Base-by-base conservation (phyloP, 2,113 vertebrate species). In the Brachyistius frenatus region DNA sequence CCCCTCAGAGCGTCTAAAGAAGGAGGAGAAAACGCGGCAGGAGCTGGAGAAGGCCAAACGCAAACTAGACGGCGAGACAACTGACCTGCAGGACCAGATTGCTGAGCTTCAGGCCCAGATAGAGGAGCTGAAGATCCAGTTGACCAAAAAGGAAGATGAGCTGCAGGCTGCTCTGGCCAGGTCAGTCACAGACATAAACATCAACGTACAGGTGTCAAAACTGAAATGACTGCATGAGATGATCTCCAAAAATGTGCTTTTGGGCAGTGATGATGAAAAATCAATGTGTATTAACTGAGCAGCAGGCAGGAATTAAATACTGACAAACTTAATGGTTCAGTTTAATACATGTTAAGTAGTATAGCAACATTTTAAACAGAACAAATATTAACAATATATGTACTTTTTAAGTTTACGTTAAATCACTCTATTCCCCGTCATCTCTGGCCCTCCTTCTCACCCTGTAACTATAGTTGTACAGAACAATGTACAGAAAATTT, bases 21-120 rank as follows among this genome's bases (percentile, higher is more conserved):
- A 99, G 90, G 98, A 99, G 78, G 98, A 99, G 86, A 99, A 99
- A 77, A 99, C 97, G 0, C 96, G 98, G 0, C 98, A 99, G 70
- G 98, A 99, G 81, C 85, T 99, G 65, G 98, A 99, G 86, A 99
- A 99, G 83, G 96, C 97, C 53, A 99, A 99, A 80, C 95, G 98
- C 35, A 99, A 99, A 82, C 96, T 99, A 39, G 98, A 99, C 0
- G 97, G 94, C 0, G 98, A 99, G 87, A 98, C 96, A 0, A 98
- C 97, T 0, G 98, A 99, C 89, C 95, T 99, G 62, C 97, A 98
- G 90, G 98, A 99, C 91, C 98, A 99, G 94, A 99, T 99, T 2
- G 96, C 94, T 0, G 98, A 99, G 93, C 94, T 99, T 1, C 98
- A 99, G 88, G 96, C 96, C 1, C 98, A 99, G 91, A 96, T 98